phyloP scores from a whole-genome alignment of 2,113 vertebrate species.

The Centropristis striata region DNA sequence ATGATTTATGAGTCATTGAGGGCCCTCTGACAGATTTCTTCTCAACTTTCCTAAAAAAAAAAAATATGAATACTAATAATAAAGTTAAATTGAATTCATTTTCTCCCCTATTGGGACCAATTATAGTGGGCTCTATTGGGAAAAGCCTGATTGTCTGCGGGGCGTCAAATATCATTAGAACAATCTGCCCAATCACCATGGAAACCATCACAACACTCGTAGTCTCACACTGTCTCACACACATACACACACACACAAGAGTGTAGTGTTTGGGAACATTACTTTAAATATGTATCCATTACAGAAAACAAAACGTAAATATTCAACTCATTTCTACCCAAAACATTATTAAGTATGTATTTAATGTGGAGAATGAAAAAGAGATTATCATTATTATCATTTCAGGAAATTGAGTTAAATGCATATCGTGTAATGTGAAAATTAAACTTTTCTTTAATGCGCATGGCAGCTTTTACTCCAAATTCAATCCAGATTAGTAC shows the following conservation, averaged over 20 bases:
- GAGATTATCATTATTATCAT: no score
- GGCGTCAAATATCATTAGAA: conserved; percentile 66
- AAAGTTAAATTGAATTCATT: conserved; percentile 78
- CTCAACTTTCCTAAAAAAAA: conserved; percentile 56
- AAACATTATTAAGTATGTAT: no score
- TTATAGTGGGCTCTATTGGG: conserved; percentile 64
- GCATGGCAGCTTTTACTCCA: no score
- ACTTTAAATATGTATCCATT: neutral
- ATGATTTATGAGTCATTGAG: conserved; percentile 67
- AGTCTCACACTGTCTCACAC: neutral
- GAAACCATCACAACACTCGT: conserved; percentile 48
- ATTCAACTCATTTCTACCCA: no score
- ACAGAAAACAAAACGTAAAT: neutral
- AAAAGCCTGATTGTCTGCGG: conserved; percentile 57
- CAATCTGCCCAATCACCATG: conserved; percentile 53
- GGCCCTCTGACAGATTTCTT: conserved; percentile 53
- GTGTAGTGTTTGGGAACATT: neutral
- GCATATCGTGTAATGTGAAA: no score
- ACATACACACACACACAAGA: neutral
- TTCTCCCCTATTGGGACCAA: conserved; percentile 76
- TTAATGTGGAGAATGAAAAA: no score
- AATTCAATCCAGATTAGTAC: no score
- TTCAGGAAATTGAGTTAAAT: no score
- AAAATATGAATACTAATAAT: conserved; percentile 75
- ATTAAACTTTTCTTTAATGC: no score